Conservation (phyloP, 2,888 invertebrate genomes). For the Chelonus formosanus region DNA sequence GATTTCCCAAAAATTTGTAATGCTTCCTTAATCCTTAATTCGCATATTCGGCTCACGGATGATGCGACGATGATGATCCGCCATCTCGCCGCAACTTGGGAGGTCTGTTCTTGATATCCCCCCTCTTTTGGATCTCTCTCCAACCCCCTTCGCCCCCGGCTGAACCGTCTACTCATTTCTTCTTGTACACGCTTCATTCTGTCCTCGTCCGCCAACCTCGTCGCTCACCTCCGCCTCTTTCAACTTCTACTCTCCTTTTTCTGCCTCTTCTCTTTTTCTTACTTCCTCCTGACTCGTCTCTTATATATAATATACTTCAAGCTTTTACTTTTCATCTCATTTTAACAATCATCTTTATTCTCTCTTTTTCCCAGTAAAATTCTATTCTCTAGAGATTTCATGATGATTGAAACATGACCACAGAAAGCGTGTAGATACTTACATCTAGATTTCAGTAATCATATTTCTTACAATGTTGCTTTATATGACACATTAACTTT, state of each 20-base stretch:
- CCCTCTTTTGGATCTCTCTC: constrained; percentile 44
- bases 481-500: too few species aligned
- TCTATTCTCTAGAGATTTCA: too few species aligned
- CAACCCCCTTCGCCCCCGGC: constrained; percentile 53
- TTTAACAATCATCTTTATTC: not conserved
- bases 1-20: constrained; percentile 50
- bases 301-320: constrained; percentile 19
- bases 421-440: too few species aligned
- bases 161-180: constrained; percentile 43
- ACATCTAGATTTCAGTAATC: too few species aligned
- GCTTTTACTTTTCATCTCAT: constrained; percentile 6
- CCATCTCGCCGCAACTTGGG: constrained; percentile 65
- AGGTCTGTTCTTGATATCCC: constrained; percentile 65
- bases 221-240: constrained; percentile 44
- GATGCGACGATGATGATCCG: constrained; percentile 65
- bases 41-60: constrained; percentile 61
- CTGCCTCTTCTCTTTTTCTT: constrained; percentile 34
- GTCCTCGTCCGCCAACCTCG: constrained; percentile 39
- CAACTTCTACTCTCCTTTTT: constrained; percentile 32
- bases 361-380: not conserved
- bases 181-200: constrained; percentile 40
- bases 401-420: too few species aligned
- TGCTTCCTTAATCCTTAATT: constrained; percentile 34
- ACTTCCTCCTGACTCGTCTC: constrained; percentile 34
- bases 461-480: too few species aligned